Base-by-base conservation (phyloP, 2,888 invertebrate species). In the Pristionchus fissidentatus region DNA sequence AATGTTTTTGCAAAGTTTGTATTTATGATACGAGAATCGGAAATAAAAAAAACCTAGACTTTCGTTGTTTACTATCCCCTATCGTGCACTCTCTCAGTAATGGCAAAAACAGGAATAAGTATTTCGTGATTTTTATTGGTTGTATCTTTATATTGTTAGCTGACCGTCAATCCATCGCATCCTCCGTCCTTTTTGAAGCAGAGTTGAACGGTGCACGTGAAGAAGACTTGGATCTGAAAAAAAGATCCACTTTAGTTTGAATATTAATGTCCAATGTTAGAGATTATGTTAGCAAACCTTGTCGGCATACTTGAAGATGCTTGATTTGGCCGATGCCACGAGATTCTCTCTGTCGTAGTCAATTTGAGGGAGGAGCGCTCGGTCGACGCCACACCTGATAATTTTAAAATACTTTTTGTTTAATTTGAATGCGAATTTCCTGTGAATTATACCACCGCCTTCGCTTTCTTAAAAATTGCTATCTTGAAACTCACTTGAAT, bases 221-320 rank as follows among this genome's bases (percentile, higher is more conserved):
- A 92, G 86, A 89, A 92, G 70, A 92, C 87, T 85, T 92, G 91
- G 35, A 92, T 83, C 88, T 88, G 83, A 38, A 85, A 70, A 49
- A 15, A 19, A n/a, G 19, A 43, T 43, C 8, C 5, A 62, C 29
- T n/a, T 26, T 43, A 41, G 1, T 15, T 49, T 49, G 49, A n/a
- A n/a, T n/a, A n/a, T n/a, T n/a, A n/a, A n/a, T n/a, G n/a, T n/a
- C n/a, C n/a, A n/a, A n/a, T n/a, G 19, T 49, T 15, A 49, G 49
- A 15, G 49, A 49, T 49, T 49, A 49, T 15, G n/a, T 26, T 0
- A 7, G 1, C 79, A 62, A 10, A 87, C 90, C 82, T 91, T 90
- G 83, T 92, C 92, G 29, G 92, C 92, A 73, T 92, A 92, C 80
- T 92, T 92, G 89, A 92, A 92, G 10, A 92, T 90, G 81, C 89